phyloP scores from a whole-genome alignment of 1,140 invertebrate genomes.

The Macrobrachium rosenbergii region DNA sequence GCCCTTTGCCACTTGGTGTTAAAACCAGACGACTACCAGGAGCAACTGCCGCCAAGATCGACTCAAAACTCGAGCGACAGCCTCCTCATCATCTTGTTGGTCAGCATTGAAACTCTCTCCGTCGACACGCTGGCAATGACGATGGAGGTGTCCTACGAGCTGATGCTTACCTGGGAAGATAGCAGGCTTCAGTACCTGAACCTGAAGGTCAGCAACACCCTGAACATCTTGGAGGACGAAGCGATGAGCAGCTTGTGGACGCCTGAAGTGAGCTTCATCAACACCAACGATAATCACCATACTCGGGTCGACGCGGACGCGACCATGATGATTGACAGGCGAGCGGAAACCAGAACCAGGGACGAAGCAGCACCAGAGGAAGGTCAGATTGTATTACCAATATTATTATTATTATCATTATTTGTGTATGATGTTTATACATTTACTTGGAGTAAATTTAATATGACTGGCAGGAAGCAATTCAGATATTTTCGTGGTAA shows the following conservation, averaged over 20 bases:
- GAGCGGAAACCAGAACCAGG: background rate
- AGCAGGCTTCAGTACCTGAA: constrained; percentile 37
- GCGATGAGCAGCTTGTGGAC: constrained; percentile 14
- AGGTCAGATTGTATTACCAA: background rate
- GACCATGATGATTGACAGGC: constrained; percentile 2
- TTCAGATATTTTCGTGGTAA: no score
- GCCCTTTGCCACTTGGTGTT: background rate
- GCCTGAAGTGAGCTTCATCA: constrained; percentile 32
- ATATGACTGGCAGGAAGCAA: no score
- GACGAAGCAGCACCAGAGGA: background rate
- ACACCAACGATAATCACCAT: background rate
- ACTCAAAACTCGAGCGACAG: background rate
- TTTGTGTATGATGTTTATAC: no score
- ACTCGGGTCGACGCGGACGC: background rate
- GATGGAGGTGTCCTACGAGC: constrained; percentile 36
- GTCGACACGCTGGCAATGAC: constrained; percentile 49
- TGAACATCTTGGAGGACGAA: constrained; percentile 35
- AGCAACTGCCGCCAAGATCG: constrained; percentile 9
- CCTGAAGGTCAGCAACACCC: constrained; percentile 24
- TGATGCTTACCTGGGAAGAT: constrained; percentile 43
- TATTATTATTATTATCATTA: no score
- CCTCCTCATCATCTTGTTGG: background rate
- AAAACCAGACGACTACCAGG: constrained; percentile 7
- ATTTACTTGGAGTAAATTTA: no score
- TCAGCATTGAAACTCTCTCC: constrained; percentile 30